Percentiles rank a stretch among this genome's conserved stretches.
Evolutionary conservation across 1,140 invertebrate genomes (phyloP).

Genomic region (Oscheius sp.): DNA sequence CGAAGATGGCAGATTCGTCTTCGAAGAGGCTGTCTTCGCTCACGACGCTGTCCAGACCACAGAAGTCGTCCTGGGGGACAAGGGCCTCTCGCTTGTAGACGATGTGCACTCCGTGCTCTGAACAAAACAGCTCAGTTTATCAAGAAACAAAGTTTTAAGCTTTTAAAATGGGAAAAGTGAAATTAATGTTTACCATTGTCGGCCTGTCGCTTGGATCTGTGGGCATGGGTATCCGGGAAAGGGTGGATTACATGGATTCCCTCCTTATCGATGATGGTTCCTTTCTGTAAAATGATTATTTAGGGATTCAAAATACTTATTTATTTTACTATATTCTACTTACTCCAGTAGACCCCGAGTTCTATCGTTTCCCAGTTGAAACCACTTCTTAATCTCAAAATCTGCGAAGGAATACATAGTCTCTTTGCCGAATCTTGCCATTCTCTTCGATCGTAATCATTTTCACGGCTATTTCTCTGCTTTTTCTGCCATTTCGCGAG

Average conservation of each 20-base stretch:
- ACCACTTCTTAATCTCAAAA: too few relatives aligned
- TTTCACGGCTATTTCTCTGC: too few relatives aligned
- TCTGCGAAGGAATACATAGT: too few relatives aligned
- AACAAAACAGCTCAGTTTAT: neutral
- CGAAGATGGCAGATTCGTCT: conserved; percentile 56
- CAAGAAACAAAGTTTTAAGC: neutral
- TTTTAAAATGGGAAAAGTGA: neutral
- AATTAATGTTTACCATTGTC: neutral
- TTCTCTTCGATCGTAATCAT: too few relatives aligned
- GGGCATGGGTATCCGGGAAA: conserved; percentile 52
- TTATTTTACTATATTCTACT: too few relatives aligned
- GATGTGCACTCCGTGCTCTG: conserved; percentile 49
- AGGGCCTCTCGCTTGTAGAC: conserved; percentile 54
- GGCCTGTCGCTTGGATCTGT: conserved; percentile 47
- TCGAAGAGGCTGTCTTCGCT: conserved; percentile 56
- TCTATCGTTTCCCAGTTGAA: too few relatives aligned
- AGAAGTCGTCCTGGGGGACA: conserved; percentile 47
- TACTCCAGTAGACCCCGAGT: too few relatives aligned
- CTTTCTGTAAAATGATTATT: conserved; percentile 53
- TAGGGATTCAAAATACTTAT: too few relatives aligned
- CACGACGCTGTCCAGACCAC: conserved; percentile 57
- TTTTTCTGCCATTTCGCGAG: too few relatives aligned
- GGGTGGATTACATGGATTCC: conserved; percentile 56
- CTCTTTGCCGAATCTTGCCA: too few relatives aligned
- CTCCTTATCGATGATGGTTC: conserved; percentile 50